A percentile compares a stretch with the other conserved stretches of the same genome.
Conservation (phyloP, 2,113 vertebrate species). For the Romanogobio albipinnatus region DNA sequence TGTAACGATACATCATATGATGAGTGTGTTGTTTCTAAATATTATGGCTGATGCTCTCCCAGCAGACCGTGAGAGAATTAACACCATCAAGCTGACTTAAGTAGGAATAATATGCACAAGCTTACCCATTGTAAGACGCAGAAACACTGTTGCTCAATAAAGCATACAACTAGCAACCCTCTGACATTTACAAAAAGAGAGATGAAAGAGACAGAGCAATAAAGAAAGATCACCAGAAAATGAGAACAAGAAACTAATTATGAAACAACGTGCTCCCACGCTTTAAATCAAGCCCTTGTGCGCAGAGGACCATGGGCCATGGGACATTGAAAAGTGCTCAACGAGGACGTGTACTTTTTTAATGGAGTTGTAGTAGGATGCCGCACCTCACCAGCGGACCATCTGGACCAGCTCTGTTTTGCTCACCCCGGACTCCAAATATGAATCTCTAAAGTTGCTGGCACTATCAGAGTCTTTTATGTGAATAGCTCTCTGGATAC, state of each 20-base stretch:
- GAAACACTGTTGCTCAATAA: constrained; percentile 7
- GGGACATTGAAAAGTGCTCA: not conserved
- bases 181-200: constrained; percentile 7
- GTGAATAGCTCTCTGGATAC: constrained; percentile 40
- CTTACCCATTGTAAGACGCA: constrained; percentile 2
- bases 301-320: not conserved
- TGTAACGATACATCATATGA: constrained; percentile 54
- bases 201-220: not conserved
- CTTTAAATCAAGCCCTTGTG: not conserved
- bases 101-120: constrained; percentile 29
- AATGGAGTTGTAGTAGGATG: constrained; percentile 19
- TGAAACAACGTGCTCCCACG: not conserved
- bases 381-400: not conserved
- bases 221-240: not conserved
- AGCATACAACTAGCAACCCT: not conserved
- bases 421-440: not conserved
- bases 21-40: constrained; percentile 42
- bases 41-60: constrained; percentile 35
- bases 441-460: constrained; percentile 44
- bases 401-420: constrained; percentile 33
- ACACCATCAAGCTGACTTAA: constrained; percentile 33
- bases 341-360: constrained; percentile 17
- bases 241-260: constrained; percentile 31
- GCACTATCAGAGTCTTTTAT: constrained; percentile 43
- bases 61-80: constrained; percentile 24